These are phyloP conservation scores for Bombycilla garrulus DNA, from an alignment of 2,113 vertebrate species.

Conservation along the genomic window DNA sequence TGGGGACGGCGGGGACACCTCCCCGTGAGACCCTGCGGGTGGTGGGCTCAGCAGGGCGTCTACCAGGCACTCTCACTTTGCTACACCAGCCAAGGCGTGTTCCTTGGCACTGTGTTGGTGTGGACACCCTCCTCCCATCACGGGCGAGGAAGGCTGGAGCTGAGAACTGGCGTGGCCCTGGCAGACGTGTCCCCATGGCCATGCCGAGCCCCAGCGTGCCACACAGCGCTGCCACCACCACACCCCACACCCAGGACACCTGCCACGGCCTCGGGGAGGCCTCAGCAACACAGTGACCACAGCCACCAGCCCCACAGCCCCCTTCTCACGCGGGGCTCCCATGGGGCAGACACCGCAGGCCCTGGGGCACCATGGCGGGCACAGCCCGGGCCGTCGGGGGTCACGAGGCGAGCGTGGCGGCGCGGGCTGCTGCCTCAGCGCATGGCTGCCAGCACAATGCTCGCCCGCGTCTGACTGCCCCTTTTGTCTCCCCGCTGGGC, in stretches of 20 bases:
- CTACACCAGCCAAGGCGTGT: rapidly evolving
- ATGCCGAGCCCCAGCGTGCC: rapidly evolving
- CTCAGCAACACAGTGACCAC: not conserved
- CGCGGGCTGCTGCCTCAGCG: constrained; percentile 69
- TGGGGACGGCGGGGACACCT: not conserved
- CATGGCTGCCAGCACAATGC: constrained; percentile 62
- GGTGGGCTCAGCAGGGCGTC: not conserved
- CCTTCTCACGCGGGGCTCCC: not conserved
- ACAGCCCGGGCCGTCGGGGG: not conserved
- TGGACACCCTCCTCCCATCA: not conserved
- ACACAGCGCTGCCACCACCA: rapidly evolving
- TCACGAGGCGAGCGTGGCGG: constrained; percentile 35
- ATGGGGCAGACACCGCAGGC: rapidly evolving
- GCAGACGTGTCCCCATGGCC: rapidly evolving
- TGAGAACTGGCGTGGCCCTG: not conserved
- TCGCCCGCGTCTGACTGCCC: constrained; percentile 49
- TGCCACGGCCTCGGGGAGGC: not conserved
- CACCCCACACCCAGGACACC: rapidly evolving
- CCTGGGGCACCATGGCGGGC: not conserved
- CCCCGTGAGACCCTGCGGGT: not conserved
- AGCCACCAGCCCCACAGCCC: not conserved
- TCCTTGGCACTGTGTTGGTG: rapidly evolving
- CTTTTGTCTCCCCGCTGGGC: constrained; percentile 67
- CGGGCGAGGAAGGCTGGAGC: rapidly evolving
- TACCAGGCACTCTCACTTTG: rapidly evolving